A percentile compares a stretch with the other conserved stretches of the same genome.
Evolutionary conservation across 2,113 vertebrate species (phyloP).

Genomic region (Heptranchias perlo): DNA sequence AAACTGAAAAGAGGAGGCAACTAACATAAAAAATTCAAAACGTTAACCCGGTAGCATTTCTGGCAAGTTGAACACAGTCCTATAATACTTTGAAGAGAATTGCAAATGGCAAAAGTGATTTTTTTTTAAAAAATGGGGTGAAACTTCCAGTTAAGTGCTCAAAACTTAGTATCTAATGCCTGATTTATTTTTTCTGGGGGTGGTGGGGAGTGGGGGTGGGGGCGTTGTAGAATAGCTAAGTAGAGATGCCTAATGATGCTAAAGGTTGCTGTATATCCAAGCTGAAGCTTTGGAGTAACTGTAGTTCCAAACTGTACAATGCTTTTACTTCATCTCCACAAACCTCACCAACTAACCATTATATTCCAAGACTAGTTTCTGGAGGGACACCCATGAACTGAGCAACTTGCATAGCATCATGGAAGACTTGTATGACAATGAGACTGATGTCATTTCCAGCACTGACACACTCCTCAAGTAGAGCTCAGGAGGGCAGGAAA

Average conservation of each 20-base stretch:
- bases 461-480: constrained; percentile 61
- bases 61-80: not conserved
- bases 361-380: constrained; percentile 67
- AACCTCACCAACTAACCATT: constrained; percentile 57
- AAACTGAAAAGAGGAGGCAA: not conserved
- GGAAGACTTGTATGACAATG: constrained; percentile 56
- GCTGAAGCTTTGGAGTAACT: not conserved
- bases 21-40: not conserved
- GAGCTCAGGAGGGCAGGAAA: constrained; percentile 38
- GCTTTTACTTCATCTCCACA: not conserved
- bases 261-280: not conserved
- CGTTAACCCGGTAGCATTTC: not conserved
- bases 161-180: not conserved
- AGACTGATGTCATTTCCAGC: constrained; percentile 63
- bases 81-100: not conserved
- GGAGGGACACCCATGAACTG: constrained; percentile 66
- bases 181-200: not conserved
- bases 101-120: not conserved
- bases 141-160: not conserved
- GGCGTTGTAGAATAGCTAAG: too few species aligned
- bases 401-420: constrained; percentile 63
- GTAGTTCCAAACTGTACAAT: not conserved
- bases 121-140: not conserved
- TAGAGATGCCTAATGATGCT: not conserved
- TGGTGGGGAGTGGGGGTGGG: not conserved